Percentiles rank a stretch among this genome's conserved stretches.
Conservation (phyloP, 2,888 invertebrate genomes). For the Erebia ligea region DNA sequence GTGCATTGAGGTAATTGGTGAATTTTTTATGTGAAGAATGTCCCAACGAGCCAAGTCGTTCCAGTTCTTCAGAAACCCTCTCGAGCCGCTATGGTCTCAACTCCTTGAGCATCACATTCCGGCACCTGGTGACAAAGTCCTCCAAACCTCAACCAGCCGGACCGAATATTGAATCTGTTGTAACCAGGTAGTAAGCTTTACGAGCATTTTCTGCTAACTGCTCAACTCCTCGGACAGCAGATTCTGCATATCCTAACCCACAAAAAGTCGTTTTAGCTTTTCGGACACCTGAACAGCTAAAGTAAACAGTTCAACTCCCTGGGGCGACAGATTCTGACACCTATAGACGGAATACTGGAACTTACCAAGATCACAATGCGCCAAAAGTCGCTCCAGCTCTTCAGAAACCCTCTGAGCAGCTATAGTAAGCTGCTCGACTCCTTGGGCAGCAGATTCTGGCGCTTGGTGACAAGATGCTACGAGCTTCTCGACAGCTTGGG, state of each 20-base stretch:
- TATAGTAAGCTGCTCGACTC: constrained; percentile 88
- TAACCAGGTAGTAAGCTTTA: too few species aligned
- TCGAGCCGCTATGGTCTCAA: too few species aligned
- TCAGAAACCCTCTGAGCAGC: constrained; percentile 95
- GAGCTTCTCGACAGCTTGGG: constrained; percentile 94
- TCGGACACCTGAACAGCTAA: constrained; percentile 51
- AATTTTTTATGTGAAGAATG: constrained; percentile 20
- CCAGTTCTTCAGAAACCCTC: constrained; percentile 94
- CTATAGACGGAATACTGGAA: too few species aligned
- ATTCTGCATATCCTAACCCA: constrained; percentile 34
- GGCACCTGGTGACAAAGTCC: neutral
- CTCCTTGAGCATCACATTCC: constrained; percentile 86
- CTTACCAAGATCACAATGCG: constrained; percentile 91
- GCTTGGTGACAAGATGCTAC: constrained; percentile 87
- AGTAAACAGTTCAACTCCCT: constrained; percentile 82
- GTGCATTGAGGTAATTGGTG: too few species aligned
- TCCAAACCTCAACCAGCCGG: neutral
- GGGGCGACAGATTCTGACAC: neutral
- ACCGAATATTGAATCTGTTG: too few species aligned
- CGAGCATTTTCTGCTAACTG: constrained; percentile 84
- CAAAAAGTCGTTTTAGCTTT: too few species aligned
- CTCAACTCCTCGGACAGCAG: constrained; percentile 86
- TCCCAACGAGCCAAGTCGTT: constrained; percentile 96
- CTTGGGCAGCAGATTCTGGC: constrained; percentile 82
- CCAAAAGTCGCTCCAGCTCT: constrained; percentile 93